Percentiles rank a stretch among this genome's conserved stretches.
Conservation (phyloP, 2,888 invertebrate species). For the Agonopterix subpropinquella region DNA sequence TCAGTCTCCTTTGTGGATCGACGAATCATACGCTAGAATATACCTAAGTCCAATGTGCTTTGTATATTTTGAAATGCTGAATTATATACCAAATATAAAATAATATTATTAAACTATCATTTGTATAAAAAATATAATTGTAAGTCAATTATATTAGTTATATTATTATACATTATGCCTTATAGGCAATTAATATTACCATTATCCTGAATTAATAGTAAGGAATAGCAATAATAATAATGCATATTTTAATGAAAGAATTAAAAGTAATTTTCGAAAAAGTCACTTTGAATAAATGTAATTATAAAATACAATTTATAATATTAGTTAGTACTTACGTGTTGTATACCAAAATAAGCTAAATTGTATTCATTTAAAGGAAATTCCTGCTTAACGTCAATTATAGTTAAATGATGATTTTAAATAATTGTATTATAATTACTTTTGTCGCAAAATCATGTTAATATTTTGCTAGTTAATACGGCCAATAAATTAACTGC, state of each 20-base stretch:
- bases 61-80: conserved; percentile 58
- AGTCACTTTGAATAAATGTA: background rate
- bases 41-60: conserved; percentile 71
- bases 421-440: background rate
- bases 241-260: background rate
- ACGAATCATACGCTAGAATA: conserved; percentile 74
- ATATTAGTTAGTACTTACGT: conserved; percentile 10
- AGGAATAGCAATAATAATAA: conserved; percentile 4
- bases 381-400: conserved; percentile 69
- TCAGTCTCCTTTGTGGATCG: conserved; percentile 52
- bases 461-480: conserved; percentile 26
- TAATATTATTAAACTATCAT: conserved; percentile 2
- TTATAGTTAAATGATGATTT: conserved; percentile 49
- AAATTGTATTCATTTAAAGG: conserved; percentile 29
- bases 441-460: conserved; percentile 7
- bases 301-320: background rate
- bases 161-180: background rate
- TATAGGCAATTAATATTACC: background rate
- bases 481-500: conserved; percentile 26
- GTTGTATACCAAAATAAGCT: conserved; percentile 47
- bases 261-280: background rate
- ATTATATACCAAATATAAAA: conserved; percentile 53
- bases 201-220: too few species aligned
- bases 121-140: background rate
- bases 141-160: too few species aligned